Evolutionary conservation across 2,113 vertebrate species (phyloP).

Genomic region (Oryzias curvinotus): DNA sequence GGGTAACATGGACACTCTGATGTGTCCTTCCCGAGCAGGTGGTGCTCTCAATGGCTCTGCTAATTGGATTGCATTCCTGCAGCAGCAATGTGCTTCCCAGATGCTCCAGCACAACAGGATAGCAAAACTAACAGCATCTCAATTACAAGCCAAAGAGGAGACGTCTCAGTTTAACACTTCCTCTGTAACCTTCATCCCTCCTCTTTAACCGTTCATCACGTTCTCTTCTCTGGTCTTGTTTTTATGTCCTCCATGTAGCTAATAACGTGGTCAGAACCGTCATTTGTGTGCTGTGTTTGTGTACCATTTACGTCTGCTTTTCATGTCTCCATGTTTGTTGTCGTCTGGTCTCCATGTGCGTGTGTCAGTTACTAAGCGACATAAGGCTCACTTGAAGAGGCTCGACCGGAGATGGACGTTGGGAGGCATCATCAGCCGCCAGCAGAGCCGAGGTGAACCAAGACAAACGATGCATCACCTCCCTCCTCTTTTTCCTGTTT

Average conservation of each 20-base stretch:
- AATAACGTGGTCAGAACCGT: slow-evolving; percentile 50
- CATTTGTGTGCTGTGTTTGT: slow-evolving; percentile 58
- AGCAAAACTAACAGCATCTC: slow-evolving; percentile 59
- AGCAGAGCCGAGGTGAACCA: slow-evolving; percentile 96
- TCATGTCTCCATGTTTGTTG: slow-evolving; percentile 57
- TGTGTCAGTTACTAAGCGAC: slow-evolving; percentile 94
- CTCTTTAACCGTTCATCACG: slow-evolving; percentile 51
- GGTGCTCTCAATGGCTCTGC: slow-evolving; percentile 37
- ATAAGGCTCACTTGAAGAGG: slow-evolving; percentile 96
- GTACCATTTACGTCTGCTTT: slow-evolving; percentile 60
- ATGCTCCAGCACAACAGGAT: slow-evolving; percentile 54
- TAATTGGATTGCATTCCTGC: slow-evolving; percentile 54
- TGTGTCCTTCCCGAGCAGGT: slow-evolving; percentile 6
- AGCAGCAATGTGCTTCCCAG: slow-evolving; percentile 61
- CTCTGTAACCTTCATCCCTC: slow-evolving; percentile 57
- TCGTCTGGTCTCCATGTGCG: slow-evolving; percentile 64
- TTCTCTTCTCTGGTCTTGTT: slow-evolving; percentile 52
- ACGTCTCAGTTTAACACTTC: slow-evolving; percentile 62
- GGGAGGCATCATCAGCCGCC: slow-evolving; percentile 97
- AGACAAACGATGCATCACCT: slow-evolving; percentile 47
- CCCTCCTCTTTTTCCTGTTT: slow-evolving; percentile 12
- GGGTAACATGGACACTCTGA: background rate
- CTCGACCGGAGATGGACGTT: slow-evolving; percentile 98
- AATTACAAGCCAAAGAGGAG: slow-evolving; percentile 63
- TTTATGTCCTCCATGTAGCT: slow-evolving; percentile 57